Evolutionary conservation across 1,140 invertebrate species (phyloP).

Genomic region (Zeugodacus cucurbitae): DNA sequence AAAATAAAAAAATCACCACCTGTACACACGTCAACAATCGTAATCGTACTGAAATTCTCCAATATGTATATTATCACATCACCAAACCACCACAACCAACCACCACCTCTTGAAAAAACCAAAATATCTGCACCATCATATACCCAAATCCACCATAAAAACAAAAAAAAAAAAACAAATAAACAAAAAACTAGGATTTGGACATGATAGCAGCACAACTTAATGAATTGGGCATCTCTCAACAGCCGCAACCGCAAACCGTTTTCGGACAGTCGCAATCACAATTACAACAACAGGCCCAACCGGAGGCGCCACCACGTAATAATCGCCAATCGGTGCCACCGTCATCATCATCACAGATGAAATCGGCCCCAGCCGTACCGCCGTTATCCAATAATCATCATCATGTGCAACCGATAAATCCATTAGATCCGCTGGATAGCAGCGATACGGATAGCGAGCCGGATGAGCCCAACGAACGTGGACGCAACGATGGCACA

Average conservation of each 20-base stretch:
- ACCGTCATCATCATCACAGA: conserved; percentile 57
- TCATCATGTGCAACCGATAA: conserved; percentile 61
- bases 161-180: conserved; percentile 49
- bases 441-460: conserved; percentile 76
- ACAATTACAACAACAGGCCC: conserved; percentile 59
- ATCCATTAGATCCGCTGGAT: conserved; percentile 71
- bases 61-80: conserved; percentile 48
- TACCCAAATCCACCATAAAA: conserved; percentile 48
- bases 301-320: conserved; percentile 71
- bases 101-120: conserved; percentile 40
- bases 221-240: conserved; percentile 85
- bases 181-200: conserved; percentile 77
- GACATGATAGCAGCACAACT: conserved; percentile 93
- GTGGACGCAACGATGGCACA: conserved; percentile 89
- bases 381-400: conserved; percentile 58
- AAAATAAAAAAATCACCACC: background rate
- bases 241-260: conserved; percentile 65
- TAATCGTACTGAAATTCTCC: conserved; percentile 50
- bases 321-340: conserved; percentile 67
- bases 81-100: conserved; percentile 46
- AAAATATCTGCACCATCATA: conserved; percentile 11
- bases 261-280: conserved; percentile 56
- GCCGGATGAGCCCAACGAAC: conserved; percentile 74
- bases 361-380: conserved; percentile 51
- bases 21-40: conserved; percentile 32